These are phyloP conservation scores for Tridacna crocea DNA, from an alignment of 2,888 invertebrate species.

Conservation along the genomic window DNA sequence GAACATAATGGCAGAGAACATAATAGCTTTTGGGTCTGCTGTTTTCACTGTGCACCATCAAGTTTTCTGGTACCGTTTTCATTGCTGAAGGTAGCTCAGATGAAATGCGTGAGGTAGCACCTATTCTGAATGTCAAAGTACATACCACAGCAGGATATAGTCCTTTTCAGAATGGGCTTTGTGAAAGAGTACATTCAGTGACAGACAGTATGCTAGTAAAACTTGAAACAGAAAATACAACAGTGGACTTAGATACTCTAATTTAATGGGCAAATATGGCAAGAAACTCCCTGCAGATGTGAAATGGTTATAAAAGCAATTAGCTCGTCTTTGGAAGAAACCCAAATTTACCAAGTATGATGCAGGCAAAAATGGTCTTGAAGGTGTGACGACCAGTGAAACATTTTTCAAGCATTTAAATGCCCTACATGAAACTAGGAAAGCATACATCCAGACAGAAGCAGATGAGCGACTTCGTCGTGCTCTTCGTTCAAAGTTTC, in stretches of 20 bases:
- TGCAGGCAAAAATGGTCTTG: slow-evolving; percentile 41
- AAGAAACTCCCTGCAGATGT: slow-evolving; percentile 52
- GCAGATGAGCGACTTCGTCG: slow-evolving; percentile 58
- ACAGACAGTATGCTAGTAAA: slow-evolving; percentile 55
- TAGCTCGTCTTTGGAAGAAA: slow-evolving; percentile 48
- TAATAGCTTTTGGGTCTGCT: too few relatives aligned
- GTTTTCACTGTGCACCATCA: too few relatives aligned
- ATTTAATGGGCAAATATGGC: slow-evolving; percentile 54
- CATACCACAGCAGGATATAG: slow-evolving; percentile 35
- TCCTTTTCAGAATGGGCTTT: slow-evolving; percentile 30
- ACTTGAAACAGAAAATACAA: slow-evolving; percentile 34
- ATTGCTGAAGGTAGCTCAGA: too few relatives aligned
- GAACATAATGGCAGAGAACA: too few relatives aligned
- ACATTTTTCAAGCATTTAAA: slow-evolving; percentile 39
- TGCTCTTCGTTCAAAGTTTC: slow-evolving; percentile 55
- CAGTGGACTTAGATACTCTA: slow-evolving; percentile 17
- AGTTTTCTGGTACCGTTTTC: too few relatives aligned
- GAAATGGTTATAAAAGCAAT: slow-evolving; percentile 48
- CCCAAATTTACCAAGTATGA: slow-evolving; percentile 41
- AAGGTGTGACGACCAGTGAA: slow-evolving; percentile 44
- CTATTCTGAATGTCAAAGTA: slow-evolving; percentile 35
- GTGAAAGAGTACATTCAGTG: slow-evolving; percentile 49
- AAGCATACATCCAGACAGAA: slow-evolving; percentile 60
- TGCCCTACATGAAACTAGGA: slow-evolving; percentile 38
- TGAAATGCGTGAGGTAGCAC: slow-evolving; percentile 51